Conservation (phyloP, 2,888 invertebrate species). For the Leucoptera coffeella region DNA sequence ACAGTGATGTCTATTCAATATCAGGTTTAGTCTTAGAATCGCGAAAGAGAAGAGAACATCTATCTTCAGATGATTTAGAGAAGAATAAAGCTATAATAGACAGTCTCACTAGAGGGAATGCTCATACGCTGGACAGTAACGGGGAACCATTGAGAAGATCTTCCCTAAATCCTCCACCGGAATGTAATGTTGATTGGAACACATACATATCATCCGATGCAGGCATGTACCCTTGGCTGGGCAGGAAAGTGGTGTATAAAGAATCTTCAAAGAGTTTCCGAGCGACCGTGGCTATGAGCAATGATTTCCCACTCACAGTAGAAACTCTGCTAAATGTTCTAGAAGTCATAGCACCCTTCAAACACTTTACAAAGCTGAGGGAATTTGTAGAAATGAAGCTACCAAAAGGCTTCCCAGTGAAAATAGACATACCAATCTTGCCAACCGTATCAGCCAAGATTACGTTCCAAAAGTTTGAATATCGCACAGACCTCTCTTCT, state of each 20-base stretch:
- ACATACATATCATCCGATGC: conserved; percentile 73
- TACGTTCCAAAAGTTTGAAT: conserved; percentile 96
- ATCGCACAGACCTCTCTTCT: conserved; percentile 74
- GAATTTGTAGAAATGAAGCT: conserved; percentile 94
- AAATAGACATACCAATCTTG: conserved; percentile 96
- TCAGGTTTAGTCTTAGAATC: conserved; percentile 90
- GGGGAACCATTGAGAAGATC: conserved; percentile 70
- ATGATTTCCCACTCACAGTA: conserved; percentile 92
- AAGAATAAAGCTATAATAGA: conserved; percentile 96
- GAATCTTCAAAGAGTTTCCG: conserved; percentile 89
- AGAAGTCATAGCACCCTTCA: conserved; percentile 97
- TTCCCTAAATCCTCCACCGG: conserved; percentile 83
- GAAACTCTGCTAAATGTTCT: conserved; percentile 93
- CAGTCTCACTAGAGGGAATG: conserved; percentile 86
- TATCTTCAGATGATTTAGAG: conserved; percentile 91
- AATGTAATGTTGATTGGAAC: conserved; percentile 74
- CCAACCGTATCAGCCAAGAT: conserved; percentile 97
- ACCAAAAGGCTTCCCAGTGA: conserved; percentile 96
- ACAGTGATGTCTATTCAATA: conserved; percentile 87
- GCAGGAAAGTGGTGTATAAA: conserved; percentile 83
- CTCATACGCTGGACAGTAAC: conserved; percentile 64
- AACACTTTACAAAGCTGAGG: conserved; percentile 92
- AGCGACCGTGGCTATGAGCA: conserved; percentile 97
- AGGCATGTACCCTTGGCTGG: conserved; percentile 78
- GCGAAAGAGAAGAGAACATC: conserved; percentile 90